Conservation (phyloP, 1,140 invertebrate genomes). For the Forficula auricularia region DNA sequence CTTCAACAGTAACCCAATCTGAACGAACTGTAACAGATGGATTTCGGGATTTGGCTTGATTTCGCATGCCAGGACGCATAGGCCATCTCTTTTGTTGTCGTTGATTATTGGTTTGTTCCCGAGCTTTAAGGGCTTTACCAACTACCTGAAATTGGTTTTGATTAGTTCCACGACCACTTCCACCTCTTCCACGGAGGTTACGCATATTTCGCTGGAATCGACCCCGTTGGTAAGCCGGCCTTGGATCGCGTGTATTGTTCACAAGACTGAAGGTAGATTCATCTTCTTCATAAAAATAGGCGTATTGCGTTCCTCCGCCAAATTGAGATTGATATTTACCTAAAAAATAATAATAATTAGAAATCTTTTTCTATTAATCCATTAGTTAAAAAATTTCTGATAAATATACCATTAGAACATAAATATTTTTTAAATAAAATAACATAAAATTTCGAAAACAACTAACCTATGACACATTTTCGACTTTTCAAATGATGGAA, state of each 20-base stretch:
- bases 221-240: constrained; percentile 76
- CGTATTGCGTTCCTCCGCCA: constrained; percentile 85
- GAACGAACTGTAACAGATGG: constrained; percentile 92
- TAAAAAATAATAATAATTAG: constrained; percentile 37
- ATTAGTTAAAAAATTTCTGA: too few relatives aligned
- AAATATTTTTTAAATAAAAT: too few relatives aligned
- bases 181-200: constrained; percentile 56
- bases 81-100: constrained; percentile 55
- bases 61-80: constrained; percentile 55
- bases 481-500: too few relatives aligned
- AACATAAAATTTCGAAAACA: too few relatives aligned
- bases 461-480: too few relatives aligned
- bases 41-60: constrained; percentile 88
- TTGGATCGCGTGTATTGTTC: constrained; percentile 79
- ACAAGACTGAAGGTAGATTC: constrained; percentile 97
- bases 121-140: constrained; percentile 34
- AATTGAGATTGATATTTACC: constrained; percentile 93
- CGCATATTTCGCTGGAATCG: constrained; percentile 67
- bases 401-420: too few relatives aligned
- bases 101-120: constrained; percentile 24
- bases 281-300: constrained; percentile 95
- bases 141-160: constrained; percentile 39
- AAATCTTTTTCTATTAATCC: too few relatives aligned
- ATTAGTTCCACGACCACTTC: constrained; percentile 48
- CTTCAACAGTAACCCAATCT: constrained; percentile 94